phyloP scores from a whole-genome alignment of 2,888 invertebrate species.

The Tholera decimalis region DNA sequence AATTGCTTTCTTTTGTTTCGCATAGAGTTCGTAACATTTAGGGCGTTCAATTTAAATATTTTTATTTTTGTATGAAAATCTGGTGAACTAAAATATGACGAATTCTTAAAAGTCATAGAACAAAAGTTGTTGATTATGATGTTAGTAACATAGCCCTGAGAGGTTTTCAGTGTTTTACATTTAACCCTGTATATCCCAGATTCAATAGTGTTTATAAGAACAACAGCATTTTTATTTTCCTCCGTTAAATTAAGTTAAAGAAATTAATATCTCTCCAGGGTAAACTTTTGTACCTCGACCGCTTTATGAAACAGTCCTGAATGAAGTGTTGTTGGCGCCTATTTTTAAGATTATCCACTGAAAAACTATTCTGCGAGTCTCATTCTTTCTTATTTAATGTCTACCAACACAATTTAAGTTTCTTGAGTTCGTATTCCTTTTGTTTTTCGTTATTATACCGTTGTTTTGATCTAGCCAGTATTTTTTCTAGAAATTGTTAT shows the following conservation, averaged over 20 bases:
- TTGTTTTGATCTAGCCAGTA: constrained; percentile 12
- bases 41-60: too few species aligned
- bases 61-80: too few species aligned
- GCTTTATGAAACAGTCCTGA: constrained; percentile 20
- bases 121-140: too few species aligned
- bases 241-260: background rate
- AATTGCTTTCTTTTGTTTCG: too few species aligned
- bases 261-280: constrained; percentile 11
- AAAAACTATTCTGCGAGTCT: constrained; percentile 14
- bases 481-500: background rate
- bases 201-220: constrained; percentile 6
- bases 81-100: too few species aligned
- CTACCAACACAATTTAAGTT: constrained; percentile 56
- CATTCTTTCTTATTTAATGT: constrained; percentile 45
- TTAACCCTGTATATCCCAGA: background rate
- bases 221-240: background rate
- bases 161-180: too few species aligned
- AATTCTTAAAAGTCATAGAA: too few species aligned
- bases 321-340: constrained; percentile 33
- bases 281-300: background rate
- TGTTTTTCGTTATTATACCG: constrained; percentile 13
- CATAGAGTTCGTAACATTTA: too few species aligned
- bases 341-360: constrained; percentile 31
- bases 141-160: too few species aligned
- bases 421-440: constrained; percentile 15